A percentile compares a stretch with the other conserved stretches of the same genome.
Conservation (phyloP, 2,888 invertebrate species). For the Clostera curtula region DNA sequence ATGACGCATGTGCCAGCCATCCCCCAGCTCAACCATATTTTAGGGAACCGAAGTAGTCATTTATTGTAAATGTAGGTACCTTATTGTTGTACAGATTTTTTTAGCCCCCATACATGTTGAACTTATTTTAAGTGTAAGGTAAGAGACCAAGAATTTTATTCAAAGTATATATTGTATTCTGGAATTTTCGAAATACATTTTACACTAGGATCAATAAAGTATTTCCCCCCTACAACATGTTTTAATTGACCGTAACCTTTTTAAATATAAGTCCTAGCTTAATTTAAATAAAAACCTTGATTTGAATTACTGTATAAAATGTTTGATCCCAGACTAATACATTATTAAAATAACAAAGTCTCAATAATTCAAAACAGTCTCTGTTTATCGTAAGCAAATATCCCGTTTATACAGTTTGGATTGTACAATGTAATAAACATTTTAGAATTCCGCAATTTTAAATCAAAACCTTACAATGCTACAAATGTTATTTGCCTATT, state of each 20-base stretch:
- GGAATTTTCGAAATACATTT: constrained; percentile 72
- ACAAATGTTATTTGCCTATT: too few relatives aligned
- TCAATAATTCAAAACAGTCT: too few relatives aligned
- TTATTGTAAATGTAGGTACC: constrained; percentile 51
- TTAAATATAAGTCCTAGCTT: constrained; percentile 11
- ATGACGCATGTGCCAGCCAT: too few relatives aligned
- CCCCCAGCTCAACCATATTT: too few relatives aligned
- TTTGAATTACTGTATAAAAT: too few relatives aligned
- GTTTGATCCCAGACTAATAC: constrained; percentile 25
- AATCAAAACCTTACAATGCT: too few relatives aligned
- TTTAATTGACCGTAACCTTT: constrained; percentile 33
- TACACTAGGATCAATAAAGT: constrained; percentile 74
- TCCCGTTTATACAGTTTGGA: too few relatives aligned
- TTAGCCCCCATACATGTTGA: constrained; percentile 44
- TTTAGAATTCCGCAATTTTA: too few relatives aligned
- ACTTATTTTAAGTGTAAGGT: constrained; percentile 62
- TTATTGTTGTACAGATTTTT: constrained; percentile 61
- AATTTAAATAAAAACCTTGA: too few relatives aligned
- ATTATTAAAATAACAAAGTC: constrained; percentile 22
- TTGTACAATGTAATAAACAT: too few relatives aligned
- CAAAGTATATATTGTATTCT: constrained; percentile 67
- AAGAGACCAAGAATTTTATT: constrained; percentile 70
- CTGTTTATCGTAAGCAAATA: too few relatives aligned
- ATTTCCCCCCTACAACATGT: constrained; percentile 53
- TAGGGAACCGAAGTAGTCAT: too few relatives aligned